A percentile compares a stretch with the other conserved stretches of the same genome.
Evolutionary conservation across 2,888 invertebrate genomes (phyloP).

Genomic region (Eristalinus aeneus): DNA sequence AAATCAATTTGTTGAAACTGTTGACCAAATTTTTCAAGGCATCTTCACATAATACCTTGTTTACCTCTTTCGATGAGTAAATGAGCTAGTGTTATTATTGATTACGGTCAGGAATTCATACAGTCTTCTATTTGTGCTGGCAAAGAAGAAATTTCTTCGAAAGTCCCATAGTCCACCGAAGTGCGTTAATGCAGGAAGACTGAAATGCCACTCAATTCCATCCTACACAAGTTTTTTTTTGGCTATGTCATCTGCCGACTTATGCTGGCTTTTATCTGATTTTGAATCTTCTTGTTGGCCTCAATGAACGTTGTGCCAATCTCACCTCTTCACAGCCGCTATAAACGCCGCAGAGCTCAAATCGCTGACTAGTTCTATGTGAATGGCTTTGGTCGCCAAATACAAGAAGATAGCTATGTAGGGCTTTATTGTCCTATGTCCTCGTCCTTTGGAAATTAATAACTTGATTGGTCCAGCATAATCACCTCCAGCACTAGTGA

Average conservation of each 20-base stretch:
- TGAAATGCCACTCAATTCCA: constrained; percentile 74
- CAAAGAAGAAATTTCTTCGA: constrained; percentile 28
- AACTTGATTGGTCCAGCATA: constrained; percentile 20
- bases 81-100: too few relatives aligned
- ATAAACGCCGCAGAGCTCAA: too few relatives aligned
- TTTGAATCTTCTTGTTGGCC: too few relatives aligned
- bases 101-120: constrained; percentile 54
- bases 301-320: not conserved
- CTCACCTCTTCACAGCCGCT: not conserved
- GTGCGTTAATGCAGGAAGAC: constrained; percentile 8
- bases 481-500: constrained; percentile 9
- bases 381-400: too few relatives aligned
- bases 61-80: too few relatives aligned
- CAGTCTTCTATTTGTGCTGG: constrained; percentile 70
- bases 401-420: not conserved
- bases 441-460: not conserved
- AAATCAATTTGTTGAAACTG: too few relatives aligned
- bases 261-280: not conserved
- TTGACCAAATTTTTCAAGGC: too few relatives aligned
- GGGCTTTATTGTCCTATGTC: not conserved
- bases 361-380: too few relatives aligned
- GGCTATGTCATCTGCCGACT: not conserved
- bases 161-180: not conserved
- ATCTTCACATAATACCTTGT: too few relatives aligned
- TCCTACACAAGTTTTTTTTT: not conserved